phyloP scores from a whole-genome alignment of 2,113 vertebrate genomes.

The Tautogolabrus adspersus region DNA sequence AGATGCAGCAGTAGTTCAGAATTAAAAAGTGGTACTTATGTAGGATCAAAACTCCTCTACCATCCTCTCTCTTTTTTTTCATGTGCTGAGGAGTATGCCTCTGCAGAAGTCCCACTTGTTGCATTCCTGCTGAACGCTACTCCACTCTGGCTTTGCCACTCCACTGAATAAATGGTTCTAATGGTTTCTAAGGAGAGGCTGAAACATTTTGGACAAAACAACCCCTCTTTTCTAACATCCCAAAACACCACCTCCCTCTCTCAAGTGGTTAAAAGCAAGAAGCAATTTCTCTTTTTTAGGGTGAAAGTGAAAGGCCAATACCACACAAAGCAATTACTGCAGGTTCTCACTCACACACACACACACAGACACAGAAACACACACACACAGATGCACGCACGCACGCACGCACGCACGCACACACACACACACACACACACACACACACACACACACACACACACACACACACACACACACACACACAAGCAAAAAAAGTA shows the following conservation, averaged over 20 bases:
- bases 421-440: no score
- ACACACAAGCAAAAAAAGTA: neutral
- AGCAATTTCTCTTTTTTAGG: constrained; percentile 67
- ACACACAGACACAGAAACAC: neutral
- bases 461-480: no score
- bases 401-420: no score
- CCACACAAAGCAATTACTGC: constrained; percentile 65
- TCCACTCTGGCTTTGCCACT: constrained; percentile 27
- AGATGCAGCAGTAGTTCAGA: constrained; percentile 4
- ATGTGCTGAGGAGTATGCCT: constrained; percentile 18
- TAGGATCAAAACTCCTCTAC: neutral
- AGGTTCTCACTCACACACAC: constrained; percentile 30
- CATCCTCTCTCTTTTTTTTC: constrained; percentile 13
- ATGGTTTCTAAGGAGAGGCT: constrained; percentile 55
- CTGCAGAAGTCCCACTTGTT: constrained; percentile 40
- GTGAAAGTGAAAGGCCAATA: constrained; percentile 60
- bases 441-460: neutral
- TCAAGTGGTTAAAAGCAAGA: constrained; percentile 62
- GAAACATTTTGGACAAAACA: constrained; percentile 60
- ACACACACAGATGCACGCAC: no score
- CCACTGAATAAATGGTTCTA: constrained; percentile 58
- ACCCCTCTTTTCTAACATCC: constrained; percentile 12
- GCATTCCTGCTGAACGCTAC: constrained; percentile 16
- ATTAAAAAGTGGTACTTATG: constrained; percentile 10
- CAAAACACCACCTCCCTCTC: constrained; percentile 25